Percentiles rank a stretch among this genome's conserved stretches.
Conservation (phyloP, 2,888 invertebrate species). For the Xanthorhoe spadicearia region DNA sequence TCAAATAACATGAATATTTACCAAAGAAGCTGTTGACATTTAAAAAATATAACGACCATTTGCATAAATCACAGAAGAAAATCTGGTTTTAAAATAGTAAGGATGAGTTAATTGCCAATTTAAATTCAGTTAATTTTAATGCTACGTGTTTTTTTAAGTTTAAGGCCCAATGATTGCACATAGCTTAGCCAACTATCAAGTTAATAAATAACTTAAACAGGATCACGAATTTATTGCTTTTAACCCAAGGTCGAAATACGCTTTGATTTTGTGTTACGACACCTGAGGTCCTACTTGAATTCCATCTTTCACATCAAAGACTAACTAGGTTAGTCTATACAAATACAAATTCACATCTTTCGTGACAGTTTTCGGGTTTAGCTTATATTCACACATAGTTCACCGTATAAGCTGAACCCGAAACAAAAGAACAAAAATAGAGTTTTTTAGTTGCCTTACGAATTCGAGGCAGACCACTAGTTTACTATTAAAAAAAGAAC, state of each 20-base stretch:
- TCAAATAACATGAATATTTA: conserved; percentile 9
- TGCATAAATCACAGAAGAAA: conserved; percentile 13
- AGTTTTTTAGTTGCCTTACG: no score
- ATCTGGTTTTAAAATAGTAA: conserved; percentile 21
- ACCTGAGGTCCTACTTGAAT: no score
- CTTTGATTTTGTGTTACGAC: no score
- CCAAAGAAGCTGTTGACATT: conserved; percentile 20
- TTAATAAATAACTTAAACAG: background rate
- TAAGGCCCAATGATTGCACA: conserved; percentile 6
- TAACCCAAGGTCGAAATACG: background rate
- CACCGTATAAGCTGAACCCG: no score
- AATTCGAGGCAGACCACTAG: background rate
- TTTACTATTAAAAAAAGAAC: background rate
- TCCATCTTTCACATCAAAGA: no score
- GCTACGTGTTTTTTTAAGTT: conserved; percentile 3
- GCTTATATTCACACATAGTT: no score
- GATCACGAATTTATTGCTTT: background rate
- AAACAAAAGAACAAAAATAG: no score
- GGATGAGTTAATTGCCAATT: conserved; percentile 21
- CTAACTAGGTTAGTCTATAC: no score
- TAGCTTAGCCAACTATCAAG: background rate
- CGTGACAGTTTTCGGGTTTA: no score
- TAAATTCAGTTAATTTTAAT: conserved; percentile 12
- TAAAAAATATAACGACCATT: conserved; percentile 16
- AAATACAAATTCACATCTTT: no score